Evolutionary conservation across 1,140 invertebrate species (phyloP).

Genomic region (Amphibalanus amphitrite): DNA sequence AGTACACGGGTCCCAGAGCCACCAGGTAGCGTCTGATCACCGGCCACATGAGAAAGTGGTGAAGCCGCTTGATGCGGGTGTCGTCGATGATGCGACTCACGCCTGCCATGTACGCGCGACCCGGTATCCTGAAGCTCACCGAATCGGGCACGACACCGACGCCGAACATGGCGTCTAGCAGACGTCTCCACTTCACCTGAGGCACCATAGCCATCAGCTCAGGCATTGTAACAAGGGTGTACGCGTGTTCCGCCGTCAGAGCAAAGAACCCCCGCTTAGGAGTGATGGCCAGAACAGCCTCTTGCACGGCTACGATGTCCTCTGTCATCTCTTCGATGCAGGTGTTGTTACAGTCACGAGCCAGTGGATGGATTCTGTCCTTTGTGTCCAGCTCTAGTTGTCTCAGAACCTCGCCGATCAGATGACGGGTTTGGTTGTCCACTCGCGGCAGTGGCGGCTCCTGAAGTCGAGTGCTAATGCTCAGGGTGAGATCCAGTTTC

Average conservation of each 20-base stretch:
- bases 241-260: too few relatives aligned
- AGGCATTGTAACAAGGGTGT: too few relatives aligned
- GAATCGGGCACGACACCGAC: too few relatives aligned
- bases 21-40: neutral
- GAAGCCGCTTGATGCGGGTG: neutral
- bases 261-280: too few relatives aligned
- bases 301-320: too few relatives aligned
- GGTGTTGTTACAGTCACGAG: too few relatives aligned
- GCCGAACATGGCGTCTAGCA: too few relatives aligned
- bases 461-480: too few relatives aligned
- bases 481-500: neutral
- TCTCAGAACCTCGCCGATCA: neutral
- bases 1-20: neutral
- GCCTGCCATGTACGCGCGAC: neutral
- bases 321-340: too few relatives aligned
- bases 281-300: too few relatives aligned
- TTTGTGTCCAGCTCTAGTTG: neutral
- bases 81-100: neutral
- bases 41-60: neutral
- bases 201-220: too few relatives aligned
- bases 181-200: too few relatives aligned
- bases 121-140: neutral
- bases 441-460: neutral
- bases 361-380: neutral
- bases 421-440: neutral